Evolutionary conservation across 2,888 invertebrate species (phyloP), one percentile per base, ranked within the genome.

Genomic region (Phymatocera aterrima): DNA sequence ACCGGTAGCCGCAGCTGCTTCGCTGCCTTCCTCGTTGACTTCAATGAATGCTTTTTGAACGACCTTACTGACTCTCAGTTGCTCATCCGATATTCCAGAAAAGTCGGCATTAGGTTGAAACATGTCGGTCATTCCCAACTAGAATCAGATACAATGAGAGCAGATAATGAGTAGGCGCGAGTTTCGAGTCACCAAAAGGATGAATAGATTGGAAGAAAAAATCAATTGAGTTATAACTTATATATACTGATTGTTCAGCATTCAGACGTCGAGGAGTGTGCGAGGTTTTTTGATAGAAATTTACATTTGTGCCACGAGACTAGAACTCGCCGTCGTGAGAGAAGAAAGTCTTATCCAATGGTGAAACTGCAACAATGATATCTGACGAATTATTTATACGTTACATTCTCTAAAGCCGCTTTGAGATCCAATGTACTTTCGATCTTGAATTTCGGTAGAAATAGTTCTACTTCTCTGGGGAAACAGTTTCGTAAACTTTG

Each of bases 21-120:
- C 96, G 0, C 95, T 95, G 0, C 97, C 97, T 85, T 96, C 95
- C 88, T 97, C 97, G 88, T 96, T 95, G 0, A 97, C 95, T 85
- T 95, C 95, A 83, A 97, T 94, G 84, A 94, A 95, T 0, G 96
- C 94, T 88, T 96, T 96, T 87, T 97, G 96, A 1, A 96, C 90
- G 3, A 95, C 94, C 86, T 95, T 93, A 40, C 93, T 93, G 3
- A 96, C 94, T 80, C 85, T 91, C 31, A 96, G 89, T 0, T 85
- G 85, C 79, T 92, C 92, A 70, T 92, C 90, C 72, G 95, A 88
- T 57, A 96, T 88, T 54, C 24, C 65, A 65, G 24, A 21, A 43
- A 65, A 65, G 43, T 65, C 65, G 5, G 43, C 43, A 1, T 12
- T 10, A 1, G 21, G 5, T 65, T 18, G 21, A 3, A 65, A 65